Evolutionary conservation across 2,797 vertebrate species (phyloP).

Genomic region (Neomorphus geoffroyi): DNA sequence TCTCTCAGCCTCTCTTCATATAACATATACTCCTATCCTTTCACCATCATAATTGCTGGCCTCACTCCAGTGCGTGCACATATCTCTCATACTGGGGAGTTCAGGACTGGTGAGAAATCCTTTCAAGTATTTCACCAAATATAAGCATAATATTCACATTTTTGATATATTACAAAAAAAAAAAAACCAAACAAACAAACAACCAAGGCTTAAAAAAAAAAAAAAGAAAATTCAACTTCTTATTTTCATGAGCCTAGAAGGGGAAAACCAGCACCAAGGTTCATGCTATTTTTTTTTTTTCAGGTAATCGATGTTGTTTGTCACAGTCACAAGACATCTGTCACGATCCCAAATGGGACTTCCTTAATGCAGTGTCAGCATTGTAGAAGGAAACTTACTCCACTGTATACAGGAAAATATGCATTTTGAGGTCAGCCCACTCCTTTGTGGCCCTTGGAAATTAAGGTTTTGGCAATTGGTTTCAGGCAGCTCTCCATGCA

Average conservation of each 20-base stretch:
- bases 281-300: no score
- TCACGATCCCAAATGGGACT: not conserved
- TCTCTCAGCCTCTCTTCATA: no score
- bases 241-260: no score
- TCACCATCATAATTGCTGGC: no score
- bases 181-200: no score
- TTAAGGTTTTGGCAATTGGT: not conserved
- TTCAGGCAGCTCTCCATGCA: not conserved
- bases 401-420: fast-evolving
- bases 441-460: not conserved
- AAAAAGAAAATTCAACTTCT: not conserved
- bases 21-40: no score
- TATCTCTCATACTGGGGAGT: not conserved
- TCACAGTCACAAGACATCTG: not conserved
- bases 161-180: not conserved
- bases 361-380: not conserved
- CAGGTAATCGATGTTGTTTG: fast-evolving
- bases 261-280: not conserved
- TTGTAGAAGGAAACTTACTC: no score
- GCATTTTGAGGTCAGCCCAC: not conserved
- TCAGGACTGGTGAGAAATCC: not conserved
- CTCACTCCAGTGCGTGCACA: no score
- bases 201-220: not conserved
- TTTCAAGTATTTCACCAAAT: no score
- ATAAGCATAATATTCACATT: not conserved